Base-by-base conservation (phyloP, 2,888 invertebrate genomes). In the Harmothoe impar region DNA sequence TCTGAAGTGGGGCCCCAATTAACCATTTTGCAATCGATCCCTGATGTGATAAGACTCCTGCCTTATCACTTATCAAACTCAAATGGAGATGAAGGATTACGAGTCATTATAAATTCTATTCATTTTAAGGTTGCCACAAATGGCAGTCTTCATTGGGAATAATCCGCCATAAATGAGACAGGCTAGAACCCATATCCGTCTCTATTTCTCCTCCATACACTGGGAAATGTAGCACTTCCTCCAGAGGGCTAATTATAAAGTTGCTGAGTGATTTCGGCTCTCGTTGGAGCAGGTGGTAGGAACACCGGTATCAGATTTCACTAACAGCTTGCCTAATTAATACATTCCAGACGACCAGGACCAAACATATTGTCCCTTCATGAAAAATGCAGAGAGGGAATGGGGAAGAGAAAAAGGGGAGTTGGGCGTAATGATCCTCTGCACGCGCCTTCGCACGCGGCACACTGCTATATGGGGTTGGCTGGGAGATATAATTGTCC, bases 211-310 rank as follows among this genome's bases (percentile, higher is more conserved):
- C 62, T n/a, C n/a, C n/a, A 20, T 62, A 20, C n/a, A 20, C 7
- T n/a, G n/a, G 62, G 62, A 62, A 62, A 62, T n/a, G n/a, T 20
- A 12, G 62, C 62, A 20, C n/a, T 62, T 62, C 62, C 81, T 81
- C 81, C 43, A 15, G 43, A 10, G 81, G 35, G 7, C 81, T 81
- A 33, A 81, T 81, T 43, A 81, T 81, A 81, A 81, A 81, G 43
- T 81, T 43, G 0, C 43, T 35, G 81, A 81, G 81, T 81, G 81
- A 43, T 77, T 77, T 81, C 35, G 20, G 43, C 35, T n/a, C n/a
- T n/a, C 35, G 7, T 0, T 20, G 81, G 81, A 81, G 43, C 81
- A 81, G 81, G 81, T 81, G 81, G 43, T 81, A 23, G 43, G 81
- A 5, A 0, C 35, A 7, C 23, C 81, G n/a, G 81, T 72, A 81